Evolutionary conservation across 2,888 invertebrate genomes (phyloP), one percentile per base, ranked within the genome.

Genomic region (Metalampra italica): DNA sequence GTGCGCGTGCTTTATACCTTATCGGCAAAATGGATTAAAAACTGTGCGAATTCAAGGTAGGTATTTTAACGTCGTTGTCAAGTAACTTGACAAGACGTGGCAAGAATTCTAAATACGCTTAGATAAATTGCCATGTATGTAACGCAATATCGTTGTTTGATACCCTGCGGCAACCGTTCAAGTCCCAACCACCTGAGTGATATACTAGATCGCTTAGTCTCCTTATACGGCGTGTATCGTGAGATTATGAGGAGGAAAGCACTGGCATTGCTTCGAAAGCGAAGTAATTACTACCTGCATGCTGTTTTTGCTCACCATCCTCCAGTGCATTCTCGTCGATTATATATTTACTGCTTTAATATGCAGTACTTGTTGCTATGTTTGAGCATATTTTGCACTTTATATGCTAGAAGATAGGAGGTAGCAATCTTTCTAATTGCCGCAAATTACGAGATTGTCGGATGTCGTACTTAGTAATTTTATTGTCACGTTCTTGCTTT

Each of bases 231-330:
- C 51, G 47, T 32, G 44, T 56, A 56, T 64, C 64, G 63, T 68
- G 61, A 64, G 61, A 68, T 53, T 55, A 55, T 59, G 22, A 22
- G 49, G 55, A 66, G 60, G 68, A 71, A 72, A 74, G 68, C 58
- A 61, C 54, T 55, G 56, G 55, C 55, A 66, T 62, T 60, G 59
- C 59, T 65, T 69, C 58, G 73, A 75, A 78, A 78, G 76, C 62
- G 66, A 78, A 70, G 66, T 76, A 74, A 76, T 75, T 74, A 63
- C 63, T 63, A 62, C 63, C 62, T 68, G 53, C 52, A 60, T 56
- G 65, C 61, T 55, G 67, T 71, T 64, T 62, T 66, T 64, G 63
- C 64, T 60, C 50, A 59, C 54, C 57, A 43, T 40, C 45, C 45
- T 47, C 13, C 46, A 22, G 43, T 54, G 52, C 55, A 53, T 63